phyloP scores from a whole-genome alignment of 2,888 invertebrate genomes.

The Drosophila mimica region DNA sequence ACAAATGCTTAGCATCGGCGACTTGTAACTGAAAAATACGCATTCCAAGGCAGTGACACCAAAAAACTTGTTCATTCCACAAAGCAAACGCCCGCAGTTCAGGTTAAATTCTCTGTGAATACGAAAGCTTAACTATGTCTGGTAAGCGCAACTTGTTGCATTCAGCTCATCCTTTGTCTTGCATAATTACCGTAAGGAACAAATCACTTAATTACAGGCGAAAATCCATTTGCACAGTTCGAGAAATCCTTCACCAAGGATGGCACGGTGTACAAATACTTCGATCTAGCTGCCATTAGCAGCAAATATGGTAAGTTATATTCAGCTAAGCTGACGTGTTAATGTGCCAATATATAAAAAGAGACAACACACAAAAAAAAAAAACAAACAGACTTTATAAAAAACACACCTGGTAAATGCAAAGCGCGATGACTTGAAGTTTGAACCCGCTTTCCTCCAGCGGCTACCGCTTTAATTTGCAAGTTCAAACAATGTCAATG shows the following conservation, averaged over 20 bases:
- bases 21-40: constrained; percentile 31
- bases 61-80: constrained; percentile 49
- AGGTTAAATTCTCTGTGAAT: constrained; percentile 42
- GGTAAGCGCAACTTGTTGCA: constrained; percentile 55
- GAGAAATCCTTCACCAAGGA: constrained; percentile 82
- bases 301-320: constrained; percentile 91
- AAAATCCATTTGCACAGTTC: constrained; percentile 82
- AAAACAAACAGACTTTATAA: neutral
- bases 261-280: constrained; percentile 89
- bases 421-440: constrained; percentile 50
- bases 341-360: neutral
- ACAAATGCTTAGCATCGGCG: neutral
- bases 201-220: constrained; percentile 56
- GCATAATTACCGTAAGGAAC: constrained; percentile 45
- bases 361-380: neutral
- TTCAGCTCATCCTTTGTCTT: constrained; percentile 28
- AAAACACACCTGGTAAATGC: constrained; percentile 28
- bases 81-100: constrained; percentile 45
- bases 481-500: constrained; percentile 60
- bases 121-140: constrained; percentile 66
- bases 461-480: constrained; percentile 56
- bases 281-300: constrained; percentile 90
- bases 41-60: constrained; percentile 1
- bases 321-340: constrained; percentile 35
- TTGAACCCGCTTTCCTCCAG: constrained; percentile 54